phyloP scores from a whole-genome alignment of 2,888 invertebrate species.

The Lamellibrachia satsuma region DNA sequence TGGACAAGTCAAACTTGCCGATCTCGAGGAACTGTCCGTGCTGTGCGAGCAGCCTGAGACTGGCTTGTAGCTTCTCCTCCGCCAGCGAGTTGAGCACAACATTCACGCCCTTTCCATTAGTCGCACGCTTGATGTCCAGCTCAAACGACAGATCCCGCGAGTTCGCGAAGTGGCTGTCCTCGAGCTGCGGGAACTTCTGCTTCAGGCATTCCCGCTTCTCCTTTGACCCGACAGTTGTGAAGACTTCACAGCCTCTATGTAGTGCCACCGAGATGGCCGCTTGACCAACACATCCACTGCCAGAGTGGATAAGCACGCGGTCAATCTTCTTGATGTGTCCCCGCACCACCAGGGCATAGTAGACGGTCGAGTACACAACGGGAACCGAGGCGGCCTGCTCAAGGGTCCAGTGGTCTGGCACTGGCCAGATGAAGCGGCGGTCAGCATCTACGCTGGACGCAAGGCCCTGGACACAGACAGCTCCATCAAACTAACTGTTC shows the following conservation, averaged over 20 bases:
- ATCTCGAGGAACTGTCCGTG: slow-evolving; percentile 98
- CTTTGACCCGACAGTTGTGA: slow-evolving; percentile 85
- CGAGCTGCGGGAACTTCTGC: slow-evolving; percentile 84
- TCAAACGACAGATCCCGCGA: slow-evolving; percentile 92
- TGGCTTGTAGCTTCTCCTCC: slow-evolving; percentile 94
- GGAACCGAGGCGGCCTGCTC: slow-evolving; percentile 95
- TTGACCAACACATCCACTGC: slow-evolving; percentile 95
- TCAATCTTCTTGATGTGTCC: slow-evolving; percentile 87
- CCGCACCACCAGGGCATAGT: slow-evolving; percentile 87
- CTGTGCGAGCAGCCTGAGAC: slow-evolving; percentile 87
- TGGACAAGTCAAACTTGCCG: slow-evolving; percentile 95
- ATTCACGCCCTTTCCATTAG: slow-evolving; percentile 90
- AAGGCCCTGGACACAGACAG: slow-evolving; percentile 70
- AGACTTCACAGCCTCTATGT: slow-evolving; percentile 79
- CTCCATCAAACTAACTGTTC: too few relatives aligned
- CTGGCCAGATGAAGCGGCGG: slow-evolving; percentile 78
- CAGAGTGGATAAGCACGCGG: slow-evolving; percentile 90
- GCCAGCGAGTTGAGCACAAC: slow-evolving; percentile 94
- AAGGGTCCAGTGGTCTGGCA: slow-evolving; percentile 87
- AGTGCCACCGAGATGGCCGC: slow-evolving; percentile 95
- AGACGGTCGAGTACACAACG: slow-evolving; percentile 88
- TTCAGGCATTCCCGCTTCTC: slow-evolving; percentile 88
- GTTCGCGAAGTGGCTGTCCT: slow-evolving; percentile 85
- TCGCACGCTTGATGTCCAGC: slow-evolving; percentile 83
- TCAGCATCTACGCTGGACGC: slow-evolving; percentile 87